These are phyloP conservation scores for Perccottus glenii DNA, from an alignment of 2,113 vertebrate species.

Conservation along the genomic window DNA sequence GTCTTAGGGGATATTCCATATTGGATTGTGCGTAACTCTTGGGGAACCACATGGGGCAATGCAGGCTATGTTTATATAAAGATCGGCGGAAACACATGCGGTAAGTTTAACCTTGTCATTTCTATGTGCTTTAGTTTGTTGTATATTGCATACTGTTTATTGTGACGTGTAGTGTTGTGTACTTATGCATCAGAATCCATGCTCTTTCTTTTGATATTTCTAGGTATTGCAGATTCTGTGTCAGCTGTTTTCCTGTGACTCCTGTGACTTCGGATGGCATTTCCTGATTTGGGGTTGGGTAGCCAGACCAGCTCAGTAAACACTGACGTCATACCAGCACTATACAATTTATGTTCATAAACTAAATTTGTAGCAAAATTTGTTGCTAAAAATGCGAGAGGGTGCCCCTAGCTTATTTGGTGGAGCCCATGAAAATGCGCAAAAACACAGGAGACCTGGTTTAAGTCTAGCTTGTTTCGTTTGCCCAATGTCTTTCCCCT, in stretches of 20 bases:
- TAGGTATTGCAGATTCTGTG: slow-evolving; percentile 88
- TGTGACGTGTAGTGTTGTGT: neutral
- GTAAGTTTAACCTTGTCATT: slow-evolving; percentile 72
- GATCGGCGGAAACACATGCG: slow-evolving; percentile 87
- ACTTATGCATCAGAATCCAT: slow-evolving; percentile 21
- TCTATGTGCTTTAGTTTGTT: slow-evolving; percentile 1
- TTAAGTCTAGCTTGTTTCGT: too few species aligned
- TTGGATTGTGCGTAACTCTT: slow-evolving; percentile 94
- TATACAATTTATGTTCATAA: too few species aligned
- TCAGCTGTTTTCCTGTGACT: slow-evolving; percentile 84
- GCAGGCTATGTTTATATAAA: slow-evolving; percentile 88
- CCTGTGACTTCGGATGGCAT: neutral
- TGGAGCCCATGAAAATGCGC: too few species aligned
- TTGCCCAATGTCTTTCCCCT: too few species aligned
- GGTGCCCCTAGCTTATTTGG: too few species aligned
- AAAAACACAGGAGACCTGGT: too few species aligned
- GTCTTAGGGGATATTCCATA: slow-evolving; percentile 83
- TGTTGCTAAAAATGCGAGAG: too few species aligned
- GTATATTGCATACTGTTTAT: neutral
- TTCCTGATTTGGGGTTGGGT: too few species aligned
- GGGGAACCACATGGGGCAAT: slow-evolving; percentile 88
- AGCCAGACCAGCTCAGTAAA: too few species aligned
- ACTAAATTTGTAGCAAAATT: too few species aligned
- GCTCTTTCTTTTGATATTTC: neutral
- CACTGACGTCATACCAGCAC: too few species aligned